phyloP scores from a whole-genome alignment of 2,797 vertebrate species.

The Gallirallus australis region DNA sequence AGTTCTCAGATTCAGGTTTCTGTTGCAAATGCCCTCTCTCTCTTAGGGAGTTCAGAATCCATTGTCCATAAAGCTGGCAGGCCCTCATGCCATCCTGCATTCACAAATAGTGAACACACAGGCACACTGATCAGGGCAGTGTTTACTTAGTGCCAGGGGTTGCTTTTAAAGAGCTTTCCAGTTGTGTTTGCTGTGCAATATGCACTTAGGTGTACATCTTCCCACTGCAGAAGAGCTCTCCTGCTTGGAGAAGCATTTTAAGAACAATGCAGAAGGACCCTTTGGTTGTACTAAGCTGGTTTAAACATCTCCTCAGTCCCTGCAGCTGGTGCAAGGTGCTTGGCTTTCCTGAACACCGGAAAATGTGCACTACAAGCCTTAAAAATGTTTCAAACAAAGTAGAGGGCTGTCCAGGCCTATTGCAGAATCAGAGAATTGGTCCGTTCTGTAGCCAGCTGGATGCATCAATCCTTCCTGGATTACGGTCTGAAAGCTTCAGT shows the following conservation, averaged over 20 bases:
- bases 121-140: neutral
- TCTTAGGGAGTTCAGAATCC: neutral
- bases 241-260: neutral
- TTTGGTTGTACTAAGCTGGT: neutral
- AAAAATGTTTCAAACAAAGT: neutral
- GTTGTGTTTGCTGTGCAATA: neutral
- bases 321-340: neutral
- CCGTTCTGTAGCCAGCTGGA: neutral
- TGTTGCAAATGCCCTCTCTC: neutral
- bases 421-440: neutral
- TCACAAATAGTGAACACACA: neutral
- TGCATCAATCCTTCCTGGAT: neutral
- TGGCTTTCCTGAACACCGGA: neutral
- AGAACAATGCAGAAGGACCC: neutral
- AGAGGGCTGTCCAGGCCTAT: neutral
- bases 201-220: too few relatives aligned
- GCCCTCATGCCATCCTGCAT: neutral
- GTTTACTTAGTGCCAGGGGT: neutral
- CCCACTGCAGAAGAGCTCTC: neutral
- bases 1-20: neutral
- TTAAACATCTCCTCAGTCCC: neutral
- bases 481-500: neutral
- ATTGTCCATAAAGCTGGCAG: neutral
- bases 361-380: neutral
- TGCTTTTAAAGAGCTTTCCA: neutral